Evolutionary conservation across 2,113 vertebrate species (phyloP).

Genomic region (Chloroceryle aenea): DNA sequence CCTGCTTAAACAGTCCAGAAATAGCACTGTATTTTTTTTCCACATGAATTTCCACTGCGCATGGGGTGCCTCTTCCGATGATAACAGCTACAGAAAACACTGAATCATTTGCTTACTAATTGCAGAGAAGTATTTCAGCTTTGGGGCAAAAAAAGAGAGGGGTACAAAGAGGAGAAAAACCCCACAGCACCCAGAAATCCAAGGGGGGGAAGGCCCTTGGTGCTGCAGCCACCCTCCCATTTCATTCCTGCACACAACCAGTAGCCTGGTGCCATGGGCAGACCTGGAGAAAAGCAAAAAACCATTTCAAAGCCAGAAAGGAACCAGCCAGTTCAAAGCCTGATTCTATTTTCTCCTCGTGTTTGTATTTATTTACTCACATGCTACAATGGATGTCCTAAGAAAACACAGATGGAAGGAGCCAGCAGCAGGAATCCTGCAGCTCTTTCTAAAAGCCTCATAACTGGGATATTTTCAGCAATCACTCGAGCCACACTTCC

Average conservation of each 20-base stretch:
- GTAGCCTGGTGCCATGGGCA: neutral
- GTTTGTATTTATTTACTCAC: neutral
- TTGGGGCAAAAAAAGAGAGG: neutral
- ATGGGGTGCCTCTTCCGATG: neutral
- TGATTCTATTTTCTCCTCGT: neutral
- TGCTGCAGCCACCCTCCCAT: neutral
- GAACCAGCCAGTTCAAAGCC: neutral
- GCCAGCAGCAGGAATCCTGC: neutral
- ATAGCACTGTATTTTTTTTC: neutral
- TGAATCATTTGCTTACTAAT: no score
- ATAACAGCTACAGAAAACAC: neutral
- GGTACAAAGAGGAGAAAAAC: accelerated
- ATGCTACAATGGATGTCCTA: neutral
- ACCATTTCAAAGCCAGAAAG: neutral
- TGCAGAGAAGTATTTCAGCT: neutral
- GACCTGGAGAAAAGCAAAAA: neutral
- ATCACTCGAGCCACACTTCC: slow-evolving; percentile 34
- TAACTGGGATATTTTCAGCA: slow-evolving; percentile 40
- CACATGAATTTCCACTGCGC: neutral
- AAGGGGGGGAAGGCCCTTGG: neutral
- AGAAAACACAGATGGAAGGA: neutral
- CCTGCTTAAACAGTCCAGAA: neutral
- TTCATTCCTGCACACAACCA: neutral
- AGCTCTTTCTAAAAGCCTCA: neutral
- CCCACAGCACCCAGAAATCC: neutral